Percentiles rank a stretch among this genome's conserved stretches.
These are phyloP conservation scores for Cassiopea andromeda DNA, from an alignment of 30 jellyfish, hydroid and myxozoan genomes.

Conservation along the genomic window DNA sequence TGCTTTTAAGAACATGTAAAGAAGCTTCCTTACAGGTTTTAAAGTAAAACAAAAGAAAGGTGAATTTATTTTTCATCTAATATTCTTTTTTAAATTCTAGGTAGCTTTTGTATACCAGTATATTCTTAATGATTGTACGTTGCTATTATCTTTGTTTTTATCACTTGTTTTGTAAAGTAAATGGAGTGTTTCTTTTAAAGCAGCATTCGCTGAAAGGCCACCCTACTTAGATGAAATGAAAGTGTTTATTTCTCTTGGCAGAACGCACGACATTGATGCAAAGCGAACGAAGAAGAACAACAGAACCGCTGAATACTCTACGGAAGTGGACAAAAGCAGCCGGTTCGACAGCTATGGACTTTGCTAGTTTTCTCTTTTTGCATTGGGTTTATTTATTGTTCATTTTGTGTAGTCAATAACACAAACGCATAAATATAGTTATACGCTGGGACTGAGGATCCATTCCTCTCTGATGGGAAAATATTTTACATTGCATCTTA, in stretches of 20 bases:
- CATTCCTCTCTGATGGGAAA: too few relatives aligned
- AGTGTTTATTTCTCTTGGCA: background rate
- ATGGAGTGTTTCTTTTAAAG: background rate
- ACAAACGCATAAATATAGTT: too few relatives aligned
- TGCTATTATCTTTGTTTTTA: background rate
- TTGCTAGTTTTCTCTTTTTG: background rate
- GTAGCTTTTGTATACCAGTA: too few relatives aligned
- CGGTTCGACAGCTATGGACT: background rate
- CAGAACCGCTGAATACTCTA: background rate
- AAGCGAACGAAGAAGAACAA: constrained; percentile 30
- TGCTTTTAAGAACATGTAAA: too few relatives aligned
- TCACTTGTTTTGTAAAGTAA: background rate
- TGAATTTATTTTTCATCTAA: too few relatives aligned
- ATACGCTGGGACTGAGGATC: too few relatives aligned
- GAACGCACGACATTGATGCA: constrained; percentile 48
- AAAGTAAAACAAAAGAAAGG: too few relatives aligned
- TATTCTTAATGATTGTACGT: background rate
- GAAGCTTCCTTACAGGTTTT: too few relatives aligned
- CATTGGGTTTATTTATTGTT: background rate
- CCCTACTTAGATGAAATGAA: background rate
- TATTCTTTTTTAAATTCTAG: too few relatives aligned
- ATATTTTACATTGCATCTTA: too few relatives aligned
- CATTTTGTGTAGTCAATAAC: too few relatives aligned
- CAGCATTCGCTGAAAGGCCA: background rate
- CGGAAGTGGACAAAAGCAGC: background rate